These are phyloP conservation scores for Protodeltote pygarga DNA, from an alignment of 2,888 invertebrate species.

Conservation along the genomic window DNA sequence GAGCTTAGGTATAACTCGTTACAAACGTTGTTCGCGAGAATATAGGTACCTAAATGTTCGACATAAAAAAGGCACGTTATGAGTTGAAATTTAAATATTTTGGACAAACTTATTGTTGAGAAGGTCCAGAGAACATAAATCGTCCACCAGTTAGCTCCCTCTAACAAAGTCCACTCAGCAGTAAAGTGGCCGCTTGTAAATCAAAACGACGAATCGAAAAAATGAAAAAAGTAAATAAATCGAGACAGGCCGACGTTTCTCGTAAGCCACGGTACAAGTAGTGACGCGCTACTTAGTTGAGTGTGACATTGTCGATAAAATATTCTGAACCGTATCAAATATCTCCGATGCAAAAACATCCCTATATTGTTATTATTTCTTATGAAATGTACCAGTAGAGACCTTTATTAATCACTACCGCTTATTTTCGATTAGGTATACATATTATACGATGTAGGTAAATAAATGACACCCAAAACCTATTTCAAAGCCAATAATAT, in stretches of 20 bases:
- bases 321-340: conserved; percentile 21
- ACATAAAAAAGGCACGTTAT: conserved; percentile 69
- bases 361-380: conserved; percentile 20
- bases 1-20: too few species aligned
- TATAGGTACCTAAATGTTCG: conserved; percentile 46
- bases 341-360: conserved; percentile 27
- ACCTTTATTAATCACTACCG: background rate
- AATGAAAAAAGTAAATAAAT: conserved; percentile 73
- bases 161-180: conserved; percentile 82
- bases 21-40: conserved; percentile 60
- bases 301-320: conserved; percentile 52
- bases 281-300: conserved; percentile 55
- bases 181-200: conserved; percentile 83
- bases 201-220: conserved; percentile 83
- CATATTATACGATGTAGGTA: conserved; percentile 2
- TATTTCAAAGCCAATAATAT: conserved; percentile 19
- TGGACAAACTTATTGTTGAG: conserved; percentile 74
- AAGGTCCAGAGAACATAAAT: conserved; percentile 77
- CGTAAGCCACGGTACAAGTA: conserved; percentile 62
- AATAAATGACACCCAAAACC: conserved; percentile 19
- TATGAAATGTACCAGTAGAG: conserved; percentile 4
- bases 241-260: conserved; percentile 71
- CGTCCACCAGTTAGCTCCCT: conserved; percentile 76
- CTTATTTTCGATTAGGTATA: too few species aligned
- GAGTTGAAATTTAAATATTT: conserved; percentile 79